phyloP scores from a whole-genome alignment of 2,888 invertebrate genomes.

The Hipparchia sbordonii region DNA sequence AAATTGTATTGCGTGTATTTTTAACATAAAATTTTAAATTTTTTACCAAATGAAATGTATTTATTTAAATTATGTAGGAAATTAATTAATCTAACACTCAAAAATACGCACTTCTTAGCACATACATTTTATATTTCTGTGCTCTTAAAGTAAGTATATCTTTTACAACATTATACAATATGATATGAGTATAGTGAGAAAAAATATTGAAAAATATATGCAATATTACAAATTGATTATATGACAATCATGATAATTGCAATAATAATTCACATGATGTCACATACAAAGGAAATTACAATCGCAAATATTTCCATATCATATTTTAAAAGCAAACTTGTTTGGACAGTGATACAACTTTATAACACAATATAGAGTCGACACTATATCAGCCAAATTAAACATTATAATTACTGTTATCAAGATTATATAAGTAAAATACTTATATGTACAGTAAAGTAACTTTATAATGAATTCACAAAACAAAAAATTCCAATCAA shows the following conservation, averaged over 20 bases:
- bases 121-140: too few relatives aligned
- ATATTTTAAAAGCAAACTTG: background rate
- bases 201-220: background rate
- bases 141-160: background rate
- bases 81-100: background rate
- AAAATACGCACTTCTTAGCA: too few relatives aligned
- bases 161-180: constrained; percentile 7
- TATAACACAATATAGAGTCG: constrained; percentile 18
- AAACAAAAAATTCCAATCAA: background rate
- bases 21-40: too few relatives aligned
- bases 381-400: constrained; percentile 19
- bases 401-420: constrained; percentile 8
- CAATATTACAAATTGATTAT: background rate
- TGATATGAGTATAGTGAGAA: constrained; percentile 1
- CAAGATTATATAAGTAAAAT: too few relatives aligned
- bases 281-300: background rate
- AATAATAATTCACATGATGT: background rate
- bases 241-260: background rate
- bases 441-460: too few relatives aligned
- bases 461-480: background rate
- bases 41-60: background rate
- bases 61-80: background rate
- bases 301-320: background rate
- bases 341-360: constrained; percentile 16
- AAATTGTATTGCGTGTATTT: background rate